Evolutionary conservation across 2,888 invertebrate species (phyloP).

Genomic region (Minunthozetes semirufus): DNA sequence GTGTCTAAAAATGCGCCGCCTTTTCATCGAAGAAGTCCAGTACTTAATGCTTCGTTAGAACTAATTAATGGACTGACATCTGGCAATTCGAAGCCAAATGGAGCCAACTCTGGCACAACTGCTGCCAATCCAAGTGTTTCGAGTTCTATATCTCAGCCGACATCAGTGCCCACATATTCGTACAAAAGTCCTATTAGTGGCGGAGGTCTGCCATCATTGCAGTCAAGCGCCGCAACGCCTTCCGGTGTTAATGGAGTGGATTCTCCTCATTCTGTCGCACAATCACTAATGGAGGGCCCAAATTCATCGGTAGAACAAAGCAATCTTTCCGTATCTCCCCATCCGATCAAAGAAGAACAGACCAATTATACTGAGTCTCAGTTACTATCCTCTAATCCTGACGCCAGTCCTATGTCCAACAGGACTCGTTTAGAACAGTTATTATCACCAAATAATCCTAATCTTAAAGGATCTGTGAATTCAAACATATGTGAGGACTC

Average conservation of each 20-base stretch:
- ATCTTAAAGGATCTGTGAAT: conserved; percentile 19
- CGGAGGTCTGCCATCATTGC: conserved; percentile 30
- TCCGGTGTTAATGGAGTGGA: conserved; percentile 32
- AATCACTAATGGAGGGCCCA: conserved; percentile 22
- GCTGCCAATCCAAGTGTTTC: conserved; percentile 24
- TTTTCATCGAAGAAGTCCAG: conserved; percentile 35
- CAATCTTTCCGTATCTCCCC: conserved; percentile 14
- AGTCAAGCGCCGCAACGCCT: conserved; percentile 35
- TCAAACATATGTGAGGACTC: not conserved
- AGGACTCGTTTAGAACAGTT: conserved; percentile 29
- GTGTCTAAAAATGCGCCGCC: not conserved
- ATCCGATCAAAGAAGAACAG: conserved; percentile 15
- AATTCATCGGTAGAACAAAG: conserved; percentile 20
- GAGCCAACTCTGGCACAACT: not conserved
- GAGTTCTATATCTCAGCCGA: conserved; percentile 34
- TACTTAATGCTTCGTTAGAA: conserved; percentile 7
- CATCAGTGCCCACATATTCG: conserved; percentile 33
- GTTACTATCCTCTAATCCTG: not conserved
- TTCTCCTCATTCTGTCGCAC: conserved; percentile 35
- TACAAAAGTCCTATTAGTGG: conserved; percentile 34
- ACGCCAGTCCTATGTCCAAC: conserved; percentile 7
- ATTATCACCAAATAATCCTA: conserved; percentile 21
- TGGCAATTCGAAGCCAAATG: not conserved
- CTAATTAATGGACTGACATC: not conserved
- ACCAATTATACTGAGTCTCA: conserved; percentile 5